Percentiles rank a stretch among this genome's conserved stretches.
phyloP scores from a whole-genome alignment of 2,797 vertebrate genomes.

The Mormyrus proboscirostris region DNA sequence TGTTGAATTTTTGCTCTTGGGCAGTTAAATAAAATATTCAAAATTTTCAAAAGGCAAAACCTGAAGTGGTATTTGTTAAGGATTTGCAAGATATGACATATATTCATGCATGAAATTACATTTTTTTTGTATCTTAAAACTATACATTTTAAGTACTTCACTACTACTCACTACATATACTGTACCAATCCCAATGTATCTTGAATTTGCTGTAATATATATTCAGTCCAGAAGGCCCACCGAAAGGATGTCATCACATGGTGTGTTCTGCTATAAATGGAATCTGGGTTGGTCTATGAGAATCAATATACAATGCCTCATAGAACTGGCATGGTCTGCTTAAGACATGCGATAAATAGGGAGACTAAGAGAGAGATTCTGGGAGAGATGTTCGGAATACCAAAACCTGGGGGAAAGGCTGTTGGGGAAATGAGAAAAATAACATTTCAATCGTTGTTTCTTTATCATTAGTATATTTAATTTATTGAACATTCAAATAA shows the following conservation, averaged over 20 bases:
- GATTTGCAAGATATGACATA: not conserved
- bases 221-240: conserved; percentile 28
- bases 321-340: conserved; percentile 36
- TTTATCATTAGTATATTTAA: not conserved
- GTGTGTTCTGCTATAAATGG: conserved; percentile 34
- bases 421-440: not conserved
- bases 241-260: conserved; percentile 26
- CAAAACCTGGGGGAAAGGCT: conserved; percentile 28
- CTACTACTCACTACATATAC: not conserved
- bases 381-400: conserved; percentile 34
- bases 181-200: conserved; percentile 7
- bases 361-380: conserved; percentile 1
- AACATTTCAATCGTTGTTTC: not conserved
- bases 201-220: conserved; percentile 33
- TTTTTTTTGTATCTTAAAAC: not conserved
- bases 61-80: not conserved
- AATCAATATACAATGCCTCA: conserved; percentile 41
- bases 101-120: not conserved
- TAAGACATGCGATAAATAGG: conserved; percentile 25
- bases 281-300: conserved; percentile 33
- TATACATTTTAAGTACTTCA: not conserved
- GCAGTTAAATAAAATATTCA: not conserved
- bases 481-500: not conserved
- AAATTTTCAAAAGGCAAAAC: not conserved
- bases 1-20: not conserved